These are phyloP conservation scores for Euproctis similis DNA, from an alignment of 2,888 invertebrate species.

Conservation along the genomic window DNA sequence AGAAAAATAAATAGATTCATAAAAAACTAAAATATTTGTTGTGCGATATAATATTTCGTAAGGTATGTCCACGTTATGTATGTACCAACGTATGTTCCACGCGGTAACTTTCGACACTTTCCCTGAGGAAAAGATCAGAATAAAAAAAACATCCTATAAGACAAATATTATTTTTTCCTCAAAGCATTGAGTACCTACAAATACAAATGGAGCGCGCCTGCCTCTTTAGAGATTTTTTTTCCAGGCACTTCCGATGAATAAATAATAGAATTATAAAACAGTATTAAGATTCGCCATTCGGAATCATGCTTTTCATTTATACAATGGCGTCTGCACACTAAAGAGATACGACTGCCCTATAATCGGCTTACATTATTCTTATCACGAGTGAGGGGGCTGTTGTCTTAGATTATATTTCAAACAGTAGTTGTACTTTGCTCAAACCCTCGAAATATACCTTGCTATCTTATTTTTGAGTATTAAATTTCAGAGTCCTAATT, in stretches of 20 bases:
- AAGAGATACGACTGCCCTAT: conserved; percentile 38
- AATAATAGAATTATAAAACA: conserved; percentile 18
- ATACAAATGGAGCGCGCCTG: conserved; percentile 11
- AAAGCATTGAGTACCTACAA: conserved; percentile 12
- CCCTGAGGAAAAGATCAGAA: conserved; percentile 7
- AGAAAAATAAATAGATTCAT: no score
- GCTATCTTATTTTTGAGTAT: no score
- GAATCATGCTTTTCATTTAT: conserved; percentile 29
- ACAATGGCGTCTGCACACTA: conserved; percentile 20
- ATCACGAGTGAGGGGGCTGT: no score
- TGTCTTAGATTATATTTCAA: no score
- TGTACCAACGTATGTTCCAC: no score
- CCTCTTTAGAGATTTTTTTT: conserved; percentile 10
- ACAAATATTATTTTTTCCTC: conserved; percentile 18
- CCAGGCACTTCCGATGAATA: conserved; percentile 14
- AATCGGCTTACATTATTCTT: no score
- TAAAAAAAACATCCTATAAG: conserved; percentile 11
- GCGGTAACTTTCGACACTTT: conserved; percentile 9
- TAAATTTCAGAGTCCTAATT: no score
- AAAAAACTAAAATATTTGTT: no score
- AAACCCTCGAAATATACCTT: no score
- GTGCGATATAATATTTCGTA: no score
- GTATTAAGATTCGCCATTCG: conserved; percentile 19
- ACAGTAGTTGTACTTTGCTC: no score
- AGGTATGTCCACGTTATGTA: no score